Evolutionary conservation across 2,797 vertebrate species (phyloP), one percentile per base, ranked within the genome.

Genomic region (Pangasius macronema): DNA sequence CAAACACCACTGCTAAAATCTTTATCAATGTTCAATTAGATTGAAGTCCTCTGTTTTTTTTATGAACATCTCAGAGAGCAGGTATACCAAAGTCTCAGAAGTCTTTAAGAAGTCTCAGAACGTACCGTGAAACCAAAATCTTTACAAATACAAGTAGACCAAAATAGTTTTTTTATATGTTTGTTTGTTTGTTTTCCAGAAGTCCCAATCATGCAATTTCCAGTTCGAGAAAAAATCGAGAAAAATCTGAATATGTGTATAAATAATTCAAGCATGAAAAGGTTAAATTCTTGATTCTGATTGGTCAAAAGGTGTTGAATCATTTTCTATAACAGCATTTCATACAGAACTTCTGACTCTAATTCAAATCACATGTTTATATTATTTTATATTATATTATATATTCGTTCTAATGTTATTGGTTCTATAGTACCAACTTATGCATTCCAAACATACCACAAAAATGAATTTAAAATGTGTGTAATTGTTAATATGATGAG

Each of bases 1-100:
- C 84, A 49, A 57, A 46, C 73, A 86, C 83, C 80, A 77, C 33
- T 87, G 57, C 39, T 53, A 61, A 85, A n/a, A 55, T n/a, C 5
- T 55, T 79, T 27, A 72, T 36, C 39, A 85, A 42, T 59, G 33
- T 80, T 9, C 55, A 79, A 13, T 6, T 36, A 55, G 16, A 53
- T 33, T 55, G 16, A 80, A 27, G 33, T 42, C 30, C 77, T 59
- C 5, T 39, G 22, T 42, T 16, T 61, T 16, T 39, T 80, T 59
- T 36, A 77, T 55, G 72, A 77, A 16, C 27, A 39, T 57, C 8
- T 79, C 76, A 79, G 30, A 79, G 30, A 22, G 20, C 24, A 33
- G 30, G 36, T 22, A 33, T 18, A 1, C 13, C 14, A 76, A 51
- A 51, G 46, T 76, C 73, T 30, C 14, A 11, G 49, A 79, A 33